Base-by-base conservation (phyloP, 2,113 vertebrate genomes). In the Oophaga pumilio region DNA sequence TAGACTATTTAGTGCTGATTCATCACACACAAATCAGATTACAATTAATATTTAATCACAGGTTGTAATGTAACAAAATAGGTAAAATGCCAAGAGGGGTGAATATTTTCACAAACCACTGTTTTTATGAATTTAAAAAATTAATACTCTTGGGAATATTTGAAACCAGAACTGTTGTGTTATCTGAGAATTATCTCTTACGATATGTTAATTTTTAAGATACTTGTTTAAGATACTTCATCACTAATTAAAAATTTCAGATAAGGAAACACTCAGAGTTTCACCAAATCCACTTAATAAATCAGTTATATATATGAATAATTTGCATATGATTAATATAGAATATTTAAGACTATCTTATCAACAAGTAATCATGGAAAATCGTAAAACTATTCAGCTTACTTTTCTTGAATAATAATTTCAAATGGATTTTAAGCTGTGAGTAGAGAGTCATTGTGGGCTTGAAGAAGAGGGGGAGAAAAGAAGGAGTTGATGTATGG, bases 231-330 rank as follows among this genome's bases (percentile, higher is more conserved):
- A 12, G 13, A 57, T 57, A 15, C 76, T 78, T 78, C 12, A 53
- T 57, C 76, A 26, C 52, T 78, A 78, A 78, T 78, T 56, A 56
- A 57, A 78, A 56, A 26, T 78, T 57, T 57, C 52, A 78, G 50
- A 56, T 78, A 78, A 78, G 76, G 76, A 78, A 56, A 24, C 76
- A 56, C 52, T 78, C 53, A 57, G 17, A 15, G 17, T 78, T 78
- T 78, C n/a, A 78, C 76, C 52, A 13, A 78, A 78, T 57, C 53
- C 76, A 50, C 76, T 78, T 78, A n/a, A 78, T 56, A 57, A 57
- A 26, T 53, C 52, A 57, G 43, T 78, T 14, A 24, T 56, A 56
- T 78, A 57, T n/a, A 78, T 17, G 4, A 2, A 57, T 78, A 78
- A 78, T 24, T 78, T 78, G 17, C 53, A 53, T 78, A 52, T 78